Percentiles rank a stretch among this genome's conserved stretches.
phyloP scores from a whole-genome alignment of 2,888 invertebrate genomes.

The Melanargia galathea region DNA sequence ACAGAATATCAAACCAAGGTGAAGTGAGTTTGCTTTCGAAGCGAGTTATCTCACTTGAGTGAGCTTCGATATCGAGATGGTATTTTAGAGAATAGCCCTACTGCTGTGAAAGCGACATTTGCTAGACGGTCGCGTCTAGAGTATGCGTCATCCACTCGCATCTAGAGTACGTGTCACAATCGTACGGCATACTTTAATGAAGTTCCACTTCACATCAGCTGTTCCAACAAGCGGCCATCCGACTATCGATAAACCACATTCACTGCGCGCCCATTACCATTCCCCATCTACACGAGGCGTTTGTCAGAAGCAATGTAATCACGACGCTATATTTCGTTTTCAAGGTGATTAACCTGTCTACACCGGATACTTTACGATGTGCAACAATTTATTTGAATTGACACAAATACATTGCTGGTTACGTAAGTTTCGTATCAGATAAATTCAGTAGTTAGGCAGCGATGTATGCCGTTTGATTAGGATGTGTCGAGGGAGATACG shows the following conservation, averaged over 20 bases:
- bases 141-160: not conserved
- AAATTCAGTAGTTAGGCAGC: not conserved
- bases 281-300: not conserved
- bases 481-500: conserved; percentile 10
- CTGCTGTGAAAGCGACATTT: not conserved
- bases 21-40: no score
- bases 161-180: not conserved
- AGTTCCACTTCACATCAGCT: conserved; percentile 5
- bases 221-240: not conserved
- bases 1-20: no score
- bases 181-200: not conserved
- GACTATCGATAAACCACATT: not conserved
- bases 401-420: not conserved
- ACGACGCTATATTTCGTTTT: not conserved
- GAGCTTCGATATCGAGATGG: no score
- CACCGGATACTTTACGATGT: not conserved
- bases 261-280: conserved; percentile 3
- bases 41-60: no score
- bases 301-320: conserved; percentile 7
- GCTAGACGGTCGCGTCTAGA: not conserved
- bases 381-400: not conserved
- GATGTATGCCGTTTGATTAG: not conserved
- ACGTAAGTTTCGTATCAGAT: not conserved
- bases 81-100: no score
- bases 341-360: conserved; percentile 22